A percentile compares a stretch with the other conserved stretches of the same genome.
Evolutionary conservation across 2,113 vertebrate genomes (phyloP).

Genomic region (Silurus glanis): DNA sequence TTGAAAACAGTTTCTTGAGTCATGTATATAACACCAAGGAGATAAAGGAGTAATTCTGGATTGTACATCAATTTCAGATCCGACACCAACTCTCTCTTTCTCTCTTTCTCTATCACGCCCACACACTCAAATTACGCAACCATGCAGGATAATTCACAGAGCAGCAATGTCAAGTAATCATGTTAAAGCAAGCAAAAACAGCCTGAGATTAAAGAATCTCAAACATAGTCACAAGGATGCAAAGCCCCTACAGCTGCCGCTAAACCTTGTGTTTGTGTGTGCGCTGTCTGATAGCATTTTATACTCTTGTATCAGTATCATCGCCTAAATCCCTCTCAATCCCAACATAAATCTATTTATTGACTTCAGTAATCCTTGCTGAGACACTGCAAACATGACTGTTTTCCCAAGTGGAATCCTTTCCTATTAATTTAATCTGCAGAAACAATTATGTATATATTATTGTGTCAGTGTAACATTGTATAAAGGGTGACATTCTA

Average conservation of each 20-base stretch:
- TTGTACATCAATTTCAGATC: background rate
- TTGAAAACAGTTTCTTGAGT: background rate
- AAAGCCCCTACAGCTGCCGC: slow-evolving; percentile 61
- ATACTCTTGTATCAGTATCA: slow-evolving; percentile 37
- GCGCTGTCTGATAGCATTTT: slow-evolving; percentile 34
- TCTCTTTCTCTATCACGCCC: background rate
- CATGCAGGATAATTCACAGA: slow-evolving; percentile 36
- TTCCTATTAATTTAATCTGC: slow-evolving; percentile 23
- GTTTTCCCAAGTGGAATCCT: slow-evolving; percentile 24
- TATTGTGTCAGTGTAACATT: background rate
- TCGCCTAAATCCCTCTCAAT: slow-evolving; percentile 44
- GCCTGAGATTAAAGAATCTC: slow-evolving; percentile 63
- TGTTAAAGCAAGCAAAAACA: slow-evolving; percentile 54
- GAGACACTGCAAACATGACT: slow-evolving; percentile 32
- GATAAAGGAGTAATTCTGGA: background rate
- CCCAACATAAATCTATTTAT: slow-evolving; percentile 42
- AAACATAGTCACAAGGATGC: slow-evolving; percentile 62
- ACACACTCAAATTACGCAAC: background rate
- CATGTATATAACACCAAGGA: slow-evolving; percentile 14
- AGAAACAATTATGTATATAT: background rate
- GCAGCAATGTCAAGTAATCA: slow-evolving; percentile 54
- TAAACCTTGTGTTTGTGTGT: slow-evolving; percentile 59
- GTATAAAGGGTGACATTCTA: background rate
- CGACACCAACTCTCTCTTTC: background rate
- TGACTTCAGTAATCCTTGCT: slow-evolving; percentile 39